Evolutionary conservation across 2,888 invertebrate species (phyloP), one percentile per base, ranked within the genome.

Genomic region (Marasmarcha lunaedactyla): DNA sequence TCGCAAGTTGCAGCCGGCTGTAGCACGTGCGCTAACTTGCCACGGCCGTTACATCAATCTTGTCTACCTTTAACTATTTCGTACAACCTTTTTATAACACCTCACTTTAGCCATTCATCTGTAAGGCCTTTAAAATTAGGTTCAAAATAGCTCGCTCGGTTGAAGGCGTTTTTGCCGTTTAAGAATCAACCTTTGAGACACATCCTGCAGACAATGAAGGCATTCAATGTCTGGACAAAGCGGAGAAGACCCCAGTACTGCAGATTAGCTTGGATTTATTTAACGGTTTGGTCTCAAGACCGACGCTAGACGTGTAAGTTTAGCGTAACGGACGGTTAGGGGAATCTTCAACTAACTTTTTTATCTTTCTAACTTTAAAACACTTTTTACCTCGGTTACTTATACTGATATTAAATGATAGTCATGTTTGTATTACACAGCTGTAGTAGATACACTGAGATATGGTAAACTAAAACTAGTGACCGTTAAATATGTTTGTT

Each of bases 21-120:
- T 40, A 69, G 73, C 81, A 83, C 81, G 81, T 81, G 83, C 78
- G 72, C 67, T 57, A 71, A 69, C 63, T 71, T 66, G 53, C 64
- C 54, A 52, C 59, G 63, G 62, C 73, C 79, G 77, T 73, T 72
- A 79, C 77, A 79, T 79, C 69, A 71, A 76, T 81, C 78, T 76
- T 73, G 61, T 70, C 73, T 70, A 63, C 68, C 63, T 68, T 66
- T 57, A 57, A 61, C 58, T 58, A 60, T 63, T 60, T 71, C 70
- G 63, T 63, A 61, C 64, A 64, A 66, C 54, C 59, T 64, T 67
- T 64, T 59, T 58, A 51, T 48, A 30, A 26, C 13, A 15, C 40
- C 26, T 26, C 35, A 2, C 26, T 42, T 44, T 46, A 46, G 42
- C 50, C 63, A 54, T 48, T 43, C 46, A 36, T 42, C 46, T 50